Base-by-base conservation (phyloP, 23 tunicate genomes). In the Diplosoma virens region DNA sequence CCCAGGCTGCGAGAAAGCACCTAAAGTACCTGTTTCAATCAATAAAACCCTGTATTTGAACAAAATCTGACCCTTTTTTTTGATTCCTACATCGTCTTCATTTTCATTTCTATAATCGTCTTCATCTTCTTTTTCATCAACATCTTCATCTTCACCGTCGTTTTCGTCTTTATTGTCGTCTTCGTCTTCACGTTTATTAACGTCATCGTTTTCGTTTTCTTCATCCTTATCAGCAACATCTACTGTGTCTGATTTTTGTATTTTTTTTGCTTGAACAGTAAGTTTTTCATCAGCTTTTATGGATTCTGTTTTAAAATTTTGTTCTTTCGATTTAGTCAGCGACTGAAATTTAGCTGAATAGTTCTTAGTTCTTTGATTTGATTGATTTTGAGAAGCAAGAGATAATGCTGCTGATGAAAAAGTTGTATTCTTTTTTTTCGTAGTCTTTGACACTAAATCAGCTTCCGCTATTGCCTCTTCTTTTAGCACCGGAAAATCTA, bases 391-490 rank as follows among this genome's bases (percentile, higher is more conserved):
- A 48, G 60, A 6, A 47, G 78, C 26, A 32, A 50, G 2, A 5
- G 23, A 4, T 26, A 29, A 28, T 5, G 25, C 48, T 4, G 52
- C 48, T 3, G 78, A 27, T 4, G 46, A 1, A 16, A 25, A 3
- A 4, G 61, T 11, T 3, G 28, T 4, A 18, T 33, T 72, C 61
- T 72, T 72, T 26, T 29, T 72, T 48, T 72, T 72, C 2, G 61
- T n/a, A 11, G 24, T 34, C 36, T 72, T 47, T 23, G 37, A 2
- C 27, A 25, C 2, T 25, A 11, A 22, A 25, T 78, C 73, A 18
- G 67, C 21, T n/a, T 78, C 87, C 9, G 31, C 33, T 9, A 3
- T 53, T 37, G 25, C 75, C 33, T 82, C 87, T 16, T 82, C 87
- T 74, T 74, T 73, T 32, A 61, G 33, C 22, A 82, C 75, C 0